Conservation (phyloP, 2,888 invertebrate genomes). For the Dendrolimus houi region DNA sequence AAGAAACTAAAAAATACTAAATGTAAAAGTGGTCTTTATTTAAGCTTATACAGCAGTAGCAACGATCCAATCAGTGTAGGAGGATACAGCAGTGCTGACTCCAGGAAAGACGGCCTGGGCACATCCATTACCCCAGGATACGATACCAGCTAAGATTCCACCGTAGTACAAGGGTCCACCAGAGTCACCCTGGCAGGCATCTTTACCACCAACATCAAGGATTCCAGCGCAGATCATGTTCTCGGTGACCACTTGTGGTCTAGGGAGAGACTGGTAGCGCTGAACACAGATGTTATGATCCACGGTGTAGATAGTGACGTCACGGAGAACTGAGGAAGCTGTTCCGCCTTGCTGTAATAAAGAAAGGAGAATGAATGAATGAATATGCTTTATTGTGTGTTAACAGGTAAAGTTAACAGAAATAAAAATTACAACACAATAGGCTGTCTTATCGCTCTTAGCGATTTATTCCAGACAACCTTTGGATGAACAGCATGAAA, state of each 20-base stretch:
- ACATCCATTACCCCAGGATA: slow-evolving; percentile 68
- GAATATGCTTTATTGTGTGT: too few relatives aligned
- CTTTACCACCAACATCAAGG: slow-evolving; percentile 32
- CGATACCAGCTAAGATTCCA: slow-evolving; percentile 51
- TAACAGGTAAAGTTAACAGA: too few relatives aligned
- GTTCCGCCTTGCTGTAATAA: slow-evolving; percentile 22
- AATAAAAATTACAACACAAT: too few relatives aligned
- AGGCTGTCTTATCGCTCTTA: too few relatives aligned
- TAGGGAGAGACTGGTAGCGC: slow-evolving; percentile 23
- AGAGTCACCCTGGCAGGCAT: slow-evolving; percentile 60
- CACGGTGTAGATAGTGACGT: slow-evolving; percentile 38
- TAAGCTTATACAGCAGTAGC: slow-evolving; percentile 6
- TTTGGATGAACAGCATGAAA: too few relatives aligned
- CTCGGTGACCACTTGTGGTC: slow-evolving; percentile 24
- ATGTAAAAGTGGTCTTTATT: background rate
- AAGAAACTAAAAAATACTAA: too few relatives aligned
- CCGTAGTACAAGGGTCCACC: slow-evolving; percentile 62
- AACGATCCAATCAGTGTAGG: slow-evolving; percentile 40
- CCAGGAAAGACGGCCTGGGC: slow-evolving; percentile 59
- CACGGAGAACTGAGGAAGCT: slow-evolving; percentile 22
- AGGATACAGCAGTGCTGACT: slow-evolving; percentile 51
- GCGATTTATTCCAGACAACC: too few relatives aligned
- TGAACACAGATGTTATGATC: slow-evolving; percentile 30
- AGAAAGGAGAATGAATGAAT: background rate
- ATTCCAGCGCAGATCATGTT: slow-evolving; percentile 55